phyloP scores from a whole-genome alignment of 37 sponge, comb jelly and placozoan genomes.

The Halichondria panicea region DNA sequence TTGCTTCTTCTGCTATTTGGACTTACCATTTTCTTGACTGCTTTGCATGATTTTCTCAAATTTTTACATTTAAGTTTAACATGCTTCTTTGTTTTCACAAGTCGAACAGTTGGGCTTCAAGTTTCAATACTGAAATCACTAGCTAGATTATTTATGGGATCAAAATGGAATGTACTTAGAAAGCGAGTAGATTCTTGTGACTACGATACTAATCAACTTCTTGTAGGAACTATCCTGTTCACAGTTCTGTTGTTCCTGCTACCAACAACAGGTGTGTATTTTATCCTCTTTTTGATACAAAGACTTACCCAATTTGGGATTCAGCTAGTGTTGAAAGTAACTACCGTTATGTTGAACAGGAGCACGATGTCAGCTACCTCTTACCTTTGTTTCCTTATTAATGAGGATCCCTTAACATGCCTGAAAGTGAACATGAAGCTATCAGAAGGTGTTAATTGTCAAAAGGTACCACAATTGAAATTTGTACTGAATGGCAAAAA shows the following conservation, averaged over 20 bases:
- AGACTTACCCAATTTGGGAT: conserved; percentile 30
- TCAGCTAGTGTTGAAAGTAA: conserved; percentile 21
- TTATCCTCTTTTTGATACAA: conserved; percentile 39
- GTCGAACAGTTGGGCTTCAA: conserved; percentile 44
- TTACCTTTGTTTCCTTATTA: background rate
- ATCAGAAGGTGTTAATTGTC: too few relatives aligned
- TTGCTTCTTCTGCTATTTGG: conserved; percentile 34
- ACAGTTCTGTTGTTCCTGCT: conserved; percentile 75
- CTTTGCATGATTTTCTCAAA: conserved; percentile 69
- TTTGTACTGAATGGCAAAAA: conserved; percentile 1
- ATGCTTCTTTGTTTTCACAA: conserved; percentile 66
- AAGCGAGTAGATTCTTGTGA: conserved; percentile 73
- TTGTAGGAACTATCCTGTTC: conserved; percentile 78
- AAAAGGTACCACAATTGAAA: background rate
- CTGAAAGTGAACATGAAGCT: background rate
- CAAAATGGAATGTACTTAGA: conserved; percentile 75
- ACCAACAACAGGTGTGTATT: conserved; percentile 70
- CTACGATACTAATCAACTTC: conserved; percentile 61
- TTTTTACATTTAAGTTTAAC: conserved; percentile 55
- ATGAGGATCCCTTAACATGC: background rate
- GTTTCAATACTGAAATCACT: conserved; percentile 62
- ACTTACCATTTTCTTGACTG: conserved; percentile 30
- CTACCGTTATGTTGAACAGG: conserved; percentile 37
- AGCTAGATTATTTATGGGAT: conserved; percentile 69
- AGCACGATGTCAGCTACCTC: background rate